Evolutionary conservation across 2,113 vertebrate species (phyloP).

Genomic region (Girardinichthys multiradiatus): DNA sequence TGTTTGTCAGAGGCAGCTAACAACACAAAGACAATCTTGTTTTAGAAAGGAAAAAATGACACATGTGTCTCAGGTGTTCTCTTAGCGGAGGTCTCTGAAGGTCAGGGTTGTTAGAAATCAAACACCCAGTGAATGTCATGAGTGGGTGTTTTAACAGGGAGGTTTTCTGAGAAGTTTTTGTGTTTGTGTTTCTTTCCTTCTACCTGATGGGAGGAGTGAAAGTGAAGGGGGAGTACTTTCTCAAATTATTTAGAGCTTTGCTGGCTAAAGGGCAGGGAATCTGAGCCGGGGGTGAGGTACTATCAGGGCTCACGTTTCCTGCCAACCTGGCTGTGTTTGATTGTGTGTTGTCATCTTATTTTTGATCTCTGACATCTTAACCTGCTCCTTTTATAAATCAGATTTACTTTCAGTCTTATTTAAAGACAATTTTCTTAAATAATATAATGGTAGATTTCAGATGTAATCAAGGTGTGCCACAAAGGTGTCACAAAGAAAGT

Average conservation of each 20-base stretch:
- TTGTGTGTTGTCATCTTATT: slow-evolving; percentile 47
- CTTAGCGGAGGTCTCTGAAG: not conserved
- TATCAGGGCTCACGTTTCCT: slow-evolving; percentile 71
- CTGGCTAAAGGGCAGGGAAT: slow-evolving; percentile 74
- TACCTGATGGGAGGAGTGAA: slow-evolving; percentile 51
- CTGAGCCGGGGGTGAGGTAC: slow-evolving; percentile 55
- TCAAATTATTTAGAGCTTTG: slow-evolving; percentile 79
- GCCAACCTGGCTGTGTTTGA: slow-evolving; percentile 27
- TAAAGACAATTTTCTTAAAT: not conserved
- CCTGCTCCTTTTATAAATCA: slow-evolving; percentile 11
- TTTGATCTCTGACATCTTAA: slow-evolving; percentile 53
- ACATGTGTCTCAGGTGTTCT: not conserved
- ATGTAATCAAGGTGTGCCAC: not conserved
- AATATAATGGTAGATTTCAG: not conserved
- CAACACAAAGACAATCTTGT: not conserved
- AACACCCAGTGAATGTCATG: not conserved
- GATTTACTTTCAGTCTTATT: not conserved
- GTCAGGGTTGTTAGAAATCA: not conserved
- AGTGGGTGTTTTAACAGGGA: not conserved
- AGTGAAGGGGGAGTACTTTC: slow-evolving; percentile 63
- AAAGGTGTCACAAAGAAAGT: not conserved
- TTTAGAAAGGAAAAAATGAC: not conserved
- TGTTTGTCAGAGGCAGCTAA: slow-evolving; percentile 23
- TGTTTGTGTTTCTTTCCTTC: slow-evolving; percentile 5
- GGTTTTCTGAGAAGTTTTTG: not conserved